Evolutionary conservation across 2,888 invertebrate genomes (phyloP).

Genomic region (Tortrix viridana): DNA sequence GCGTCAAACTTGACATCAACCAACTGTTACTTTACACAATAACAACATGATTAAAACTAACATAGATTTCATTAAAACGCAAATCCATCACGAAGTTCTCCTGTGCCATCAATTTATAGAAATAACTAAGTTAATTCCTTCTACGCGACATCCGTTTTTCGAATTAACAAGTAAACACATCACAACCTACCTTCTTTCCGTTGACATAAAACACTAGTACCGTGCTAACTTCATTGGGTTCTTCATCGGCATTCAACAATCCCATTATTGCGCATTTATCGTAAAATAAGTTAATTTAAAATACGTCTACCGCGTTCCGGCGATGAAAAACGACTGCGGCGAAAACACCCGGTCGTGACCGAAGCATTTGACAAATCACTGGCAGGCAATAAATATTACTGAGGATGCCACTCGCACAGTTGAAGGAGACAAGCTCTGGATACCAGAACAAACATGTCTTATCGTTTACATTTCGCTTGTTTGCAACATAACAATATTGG

Average conservation of each 20-base stretch:
- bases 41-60: no score
- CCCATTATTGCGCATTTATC: conserved; percentile 57
- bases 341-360: neutral
- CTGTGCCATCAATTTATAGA: no score
- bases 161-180: conserved; percentile 37
- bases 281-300: neutral
- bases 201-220: conserved; percentile 79
- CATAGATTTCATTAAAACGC: no score
- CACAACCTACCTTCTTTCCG: conserved; percentile 73
- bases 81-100: no score
- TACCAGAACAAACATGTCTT: neutral
- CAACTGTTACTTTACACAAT: no score
- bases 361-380: conserved; percentile 19
- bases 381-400: neutral
- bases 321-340: conserved; percentile 20
- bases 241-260: conserved; percentile 65
- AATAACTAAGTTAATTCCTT: no score
- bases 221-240: conserved; percentile 55
- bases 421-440: neutral
- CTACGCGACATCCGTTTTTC: no score
- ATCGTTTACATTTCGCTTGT: neutral
- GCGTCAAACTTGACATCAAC: no score
- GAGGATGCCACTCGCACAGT: conserved; percentile 11
- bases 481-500: no score
- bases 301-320: conserved; percentile 8